Evolutionary conservation across 2,113 vertebrate genomes (phyloP).

Genomic region (Oryzias celebensis): DNA sequence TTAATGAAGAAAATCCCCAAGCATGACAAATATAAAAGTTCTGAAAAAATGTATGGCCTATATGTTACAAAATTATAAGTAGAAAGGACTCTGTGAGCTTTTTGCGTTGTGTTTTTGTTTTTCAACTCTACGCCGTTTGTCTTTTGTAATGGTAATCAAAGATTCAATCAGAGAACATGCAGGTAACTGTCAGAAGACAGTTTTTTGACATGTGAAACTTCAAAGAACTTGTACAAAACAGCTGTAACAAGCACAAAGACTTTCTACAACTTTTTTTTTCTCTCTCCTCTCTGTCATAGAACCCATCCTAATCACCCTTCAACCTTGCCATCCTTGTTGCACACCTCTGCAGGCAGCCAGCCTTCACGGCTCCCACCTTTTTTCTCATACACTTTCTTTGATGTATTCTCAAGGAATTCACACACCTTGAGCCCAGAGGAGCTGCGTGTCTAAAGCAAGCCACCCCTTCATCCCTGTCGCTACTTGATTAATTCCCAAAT

Average conservation of each 20-base stretch:
- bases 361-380: slow-evolving; percentile 36
- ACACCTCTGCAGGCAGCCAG: slow-evolving; percentile 50
- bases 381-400: slow-evolving; percentile 43
- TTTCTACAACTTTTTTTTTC: slow-evolving; percentile 22
- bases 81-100: slow-evolving; percentile 7
- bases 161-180: slow-evolving; percentile 29
- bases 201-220: slow-evolving; percentile 51
- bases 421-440: slow-evolving; percentile 28
- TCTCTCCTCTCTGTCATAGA: slow-evolving; percentile 40
- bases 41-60: slow-evolving; percentile 27
- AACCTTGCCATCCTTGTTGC: slow-evolving; percentile 47
- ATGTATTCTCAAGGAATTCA: slow-evolving; percentile 57
- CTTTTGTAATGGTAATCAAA: slow-evolving; percentile 63
- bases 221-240: slow-evolving; percentile 42
- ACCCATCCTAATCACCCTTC: slow-evolving; percentile 64
- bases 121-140: slow-evolving; percentile 2
- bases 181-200: slow-evolving; percentile 42
- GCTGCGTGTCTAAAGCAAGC: slow-evolving; percentile 40
- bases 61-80: slow-evolving; percentile 31
- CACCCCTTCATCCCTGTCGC: slow-evolving; percentile 58
- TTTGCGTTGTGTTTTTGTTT: slow-evolving; percentile 32
- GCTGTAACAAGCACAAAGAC: slow-evolving; percentile 54
- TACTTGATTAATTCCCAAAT: slow-evolving; percentile 77
- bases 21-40: slow-evolving; percentile 24
- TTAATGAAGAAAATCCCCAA: slow-evolving; percentile 7